These are phyloP conservation scores for Pomatorhinus ruficollis DNA, from an alignment of 2,113 vertebrate genomes.

Conservation along the genomic window DNA sequence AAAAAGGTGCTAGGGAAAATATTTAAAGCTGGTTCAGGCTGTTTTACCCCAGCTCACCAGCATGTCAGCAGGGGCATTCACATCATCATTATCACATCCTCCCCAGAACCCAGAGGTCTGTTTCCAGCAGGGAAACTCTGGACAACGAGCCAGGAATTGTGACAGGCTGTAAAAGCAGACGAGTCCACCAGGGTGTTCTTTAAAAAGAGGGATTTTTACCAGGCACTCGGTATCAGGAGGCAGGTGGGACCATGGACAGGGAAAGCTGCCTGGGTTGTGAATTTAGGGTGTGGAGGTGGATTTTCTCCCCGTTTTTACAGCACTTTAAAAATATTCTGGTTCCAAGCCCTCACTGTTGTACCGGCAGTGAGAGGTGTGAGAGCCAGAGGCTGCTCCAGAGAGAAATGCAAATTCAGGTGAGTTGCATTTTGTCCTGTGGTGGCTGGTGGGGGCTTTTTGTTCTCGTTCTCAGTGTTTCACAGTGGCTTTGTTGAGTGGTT, in stretches of 20 bases:
- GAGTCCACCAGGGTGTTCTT: background rate
- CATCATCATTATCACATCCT: background rate
- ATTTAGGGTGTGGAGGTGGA: background rate
- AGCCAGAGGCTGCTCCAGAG: background rate
- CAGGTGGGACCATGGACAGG: slow-evolving; percentile 22
- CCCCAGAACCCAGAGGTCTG: background rate
- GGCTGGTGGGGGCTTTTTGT: background rate
- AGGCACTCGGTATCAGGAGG: background rate
- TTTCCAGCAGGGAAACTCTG: background rate
- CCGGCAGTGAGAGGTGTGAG: background rate
- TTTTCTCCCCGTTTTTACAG: background rate
- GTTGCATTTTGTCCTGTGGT: rapidly evolving
- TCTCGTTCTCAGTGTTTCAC: rapidly evolving
- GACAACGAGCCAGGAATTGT: background rate
- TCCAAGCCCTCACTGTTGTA: background rate
- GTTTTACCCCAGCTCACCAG: background rate
- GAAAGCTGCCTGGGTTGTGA: background rate
- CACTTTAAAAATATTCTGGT: background rate
- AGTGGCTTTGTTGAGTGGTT: rapidly evolving
- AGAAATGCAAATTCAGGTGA: background rate
- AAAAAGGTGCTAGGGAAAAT: rapidly evolving
- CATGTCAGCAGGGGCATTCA: background rate
- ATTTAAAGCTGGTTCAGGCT: background rate
- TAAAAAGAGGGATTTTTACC: background rate
- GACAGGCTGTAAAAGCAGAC: rapidly evolving